These are phyloP conservation scores for Melinopterus prodromus DNA, from an alignment of 2,888 invertebrate genomes.

Conservation along the genomic window DNA sequence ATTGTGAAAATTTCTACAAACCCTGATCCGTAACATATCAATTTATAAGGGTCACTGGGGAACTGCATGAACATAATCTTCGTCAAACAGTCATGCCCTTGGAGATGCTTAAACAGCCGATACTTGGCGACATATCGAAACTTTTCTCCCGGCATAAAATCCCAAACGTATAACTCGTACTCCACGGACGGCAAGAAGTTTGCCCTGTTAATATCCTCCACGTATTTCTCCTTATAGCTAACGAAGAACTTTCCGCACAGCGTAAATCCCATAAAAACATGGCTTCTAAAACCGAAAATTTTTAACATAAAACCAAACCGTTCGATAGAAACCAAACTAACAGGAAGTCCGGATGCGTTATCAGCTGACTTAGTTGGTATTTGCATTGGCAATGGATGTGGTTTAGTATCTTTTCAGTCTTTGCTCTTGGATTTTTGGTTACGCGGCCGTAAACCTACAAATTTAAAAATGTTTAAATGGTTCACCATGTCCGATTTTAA, in stretches of 20 bases:
- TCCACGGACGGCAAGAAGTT: constrained; percentile 50
- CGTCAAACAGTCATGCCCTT: constrained; percentile 57
- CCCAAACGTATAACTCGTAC: constrained; percentile 59
- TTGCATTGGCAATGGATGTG: constrained; percentile 57
- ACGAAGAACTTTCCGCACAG: constrained; percentile 92
- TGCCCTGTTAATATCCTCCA: constrained; percentile 44
- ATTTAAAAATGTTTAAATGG: constrained; percentile 40
- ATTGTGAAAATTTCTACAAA: constrained; percentile 46
- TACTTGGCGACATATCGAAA: constrained; percentile 56
- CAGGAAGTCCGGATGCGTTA: constrained; percentile 49
- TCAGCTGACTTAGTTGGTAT: constrained; percentile 49
- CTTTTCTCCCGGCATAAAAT: constrained; percentile 57
- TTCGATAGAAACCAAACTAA: constrained; percentile 45
- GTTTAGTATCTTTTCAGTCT: constrained; percentile 58
- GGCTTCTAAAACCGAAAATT: constrained; percentile 70
- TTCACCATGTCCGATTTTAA: constrained; percentile 42
- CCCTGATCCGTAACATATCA: constrained; percentile 75
- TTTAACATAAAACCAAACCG: constrained; percentile 31
- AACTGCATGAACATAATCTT: constrained; percentile 76
- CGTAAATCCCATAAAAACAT: constrained; percentile 95
- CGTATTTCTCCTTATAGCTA: constrained; percentile 72
- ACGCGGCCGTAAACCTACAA: constrained; percentile 57
- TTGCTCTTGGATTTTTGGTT: constrained; percentile 55
- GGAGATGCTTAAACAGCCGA: constrained; percentile 58
- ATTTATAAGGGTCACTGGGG: constrained; percentile 71